A percentile compares a stretch with the other conserved stretches of the same genome.
These are phyloP conservation scores for Sinocyclocheilus anshuiensis DNA, from an alignment of 2,113 vertebrate species.

Conservation along the genomic window DNA sequence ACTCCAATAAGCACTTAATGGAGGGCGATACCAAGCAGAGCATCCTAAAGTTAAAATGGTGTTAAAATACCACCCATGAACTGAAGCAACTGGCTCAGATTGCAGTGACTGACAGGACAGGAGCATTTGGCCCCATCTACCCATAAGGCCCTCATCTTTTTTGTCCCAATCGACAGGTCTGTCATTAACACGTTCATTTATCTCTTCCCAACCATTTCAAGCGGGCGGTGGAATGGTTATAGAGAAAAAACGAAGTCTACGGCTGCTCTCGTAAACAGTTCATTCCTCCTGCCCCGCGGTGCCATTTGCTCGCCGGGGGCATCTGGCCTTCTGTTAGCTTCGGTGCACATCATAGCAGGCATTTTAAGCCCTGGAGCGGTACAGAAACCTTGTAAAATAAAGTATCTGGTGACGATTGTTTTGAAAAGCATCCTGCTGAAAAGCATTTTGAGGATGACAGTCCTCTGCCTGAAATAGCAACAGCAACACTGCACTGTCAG, in stretches of 20 bases:
- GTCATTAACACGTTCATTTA: constrained; percentile 39
- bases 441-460: constrained; percentile 78
- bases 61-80: constrained; percentile 11
- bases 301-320: constrained; percentile 26
- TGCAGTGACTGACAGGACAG: not conserved
- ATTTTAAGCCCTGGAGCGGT: constrained; percentile 66
- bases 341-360: constrained; percentile 59
- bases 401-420: constrained; percentile 74
- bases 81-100: constrained; percentile 24
- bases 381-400: constrained; percentile 71
- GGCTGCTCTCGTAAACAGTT: constrained; percentile 31
- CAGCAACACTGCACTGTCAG: constrained; percentile 67
- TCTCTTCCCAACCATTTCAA: constrained; percentile 35
- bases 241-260: constrained; percentile 13
- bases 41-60: constrained; percentile 10
- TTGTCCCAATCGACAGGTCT: constrained; percentile 22
- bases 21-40: not conserved
- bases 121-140: not conserved
- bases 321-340: constrained; percentile 35
- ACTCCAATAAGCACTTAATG: not conserved
- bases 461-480: constrained; percentile 72
- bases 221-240: constrained; percentile 28
- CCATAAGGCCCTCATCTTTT: constrained; percentile 22
- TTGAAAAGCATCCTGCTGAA: constrained; percentile 75
- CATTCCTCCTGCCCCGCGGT: not conserved